phyloP scores from a whole-genome alignment of 1,140 invertebrate species.

The Drosophila sechellia region DNA sequence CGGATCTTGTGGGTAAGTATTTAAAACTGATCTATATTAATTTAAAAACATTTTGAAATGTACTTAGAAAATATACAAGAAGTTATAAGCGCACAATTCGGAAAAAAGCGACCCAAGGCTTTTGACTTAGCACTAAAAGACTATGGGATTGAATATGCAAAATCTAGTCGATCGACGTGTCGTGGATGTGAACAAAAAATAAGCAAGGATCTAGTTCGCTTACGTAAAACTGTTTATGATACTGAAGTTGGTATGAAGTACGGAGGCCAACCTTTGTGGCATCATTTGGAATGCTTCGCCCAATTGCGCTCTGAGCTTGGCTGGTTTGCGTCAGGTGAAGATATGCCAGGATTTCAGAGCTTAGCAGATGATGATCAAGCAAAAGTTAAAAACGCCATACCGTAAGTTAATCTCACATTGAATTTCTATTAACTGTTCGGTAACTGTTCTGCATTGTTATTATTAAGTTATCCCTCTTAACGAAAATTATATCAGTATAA shows the following conservation, averaged over 20 bases:
- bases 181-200: constrained; percentile 95
- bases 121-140: constrained; percentile 86
- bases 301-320: constrained; percentile 86
- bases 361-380: constrained; percentile 91
- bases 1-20: constrained; percentile 88
- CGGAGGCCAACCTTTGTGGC: constrained; percentile 93
- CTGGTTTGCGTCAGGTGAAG: constrained; percentile 90
- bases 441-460: too few species aligned
- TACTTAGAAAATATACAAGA: constrained; percentile 17
- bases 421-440: not conserved
- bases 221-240: constrained; percentile 95
- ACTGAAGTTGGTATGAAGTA: constrained; percentile 91
- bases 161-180: constrained; percentile 92
- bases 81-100: constrained; percentile 42
- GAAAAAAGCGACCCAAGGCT: constrained; percentile 84
- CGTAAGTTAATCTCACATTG: constrained; percentile 55
- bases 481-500: too few species aligned
- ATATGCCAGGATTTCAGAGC: constrained; percentile 90
- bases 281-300: constrained; percentile 97
- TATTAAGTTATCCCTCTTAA: too few species aligned
- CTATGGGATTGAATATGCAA: constrained; percentile 94
- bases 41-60: not conserved
- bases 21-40: not conserved
- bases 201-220: constrained; percentile 91
- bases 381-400: constrained; percentile 86